phyloP scores from a whole-genome alignment of 2,888 invertebrate species.

The Calameuta pallipes region DNA sequence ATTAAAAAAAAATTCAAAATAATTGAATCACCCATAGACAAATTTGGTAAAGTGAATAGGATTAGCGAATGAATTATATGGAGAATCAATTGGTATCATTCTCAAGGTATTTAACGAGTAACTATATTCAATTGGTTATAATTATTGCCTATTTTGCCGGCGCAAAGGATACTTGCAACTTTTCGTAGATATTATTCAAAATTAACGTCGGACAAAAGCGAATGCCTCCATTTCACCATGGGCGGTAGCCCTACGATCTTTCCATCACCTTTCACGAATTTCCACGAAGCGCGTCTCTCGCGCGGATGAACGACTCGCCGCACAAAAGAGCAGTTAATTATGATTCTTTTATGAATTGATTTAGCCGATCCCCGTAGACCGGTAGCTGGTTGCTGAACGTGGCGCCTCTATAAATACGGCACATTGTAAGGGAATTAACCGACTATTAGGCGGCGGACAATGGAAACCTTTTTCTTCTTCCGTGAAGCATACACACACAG shows the following conservation, averaged over 20 bases:
- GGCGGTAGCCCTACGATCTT: conserved; percentile 18
- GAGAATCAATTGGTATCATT: not conserved
- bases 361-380: conserved; percentile 53
- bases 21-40: not conserved
- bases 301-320: conserved; percentile 34
- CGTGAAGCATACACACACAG: conserved; percentile 11
- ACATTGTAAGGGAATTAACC: conserved; percentile 63
- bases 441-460: conserved; percentile 61
- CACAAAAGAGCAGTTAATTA: conserved; percentile 64
- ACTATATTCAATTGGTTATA: not conserved
- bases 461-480: conserved; percentile 47
- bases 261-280: conserved; percentile 39
- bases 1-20: not conserved
- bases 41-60: not conserved
- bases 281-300: conserved; percentile 24
- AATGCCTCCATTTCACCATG: conserved; percentile 49
- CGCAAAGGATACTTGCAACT: not conserved
- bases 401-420: conserved; percentile 53
- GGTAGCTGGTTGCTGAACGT: conserved; percentile 45
- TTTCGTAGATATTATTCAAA: conserved; percentile 43
- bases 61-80: not conserved
- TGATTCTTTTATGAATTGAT: conserved; percentile 65
- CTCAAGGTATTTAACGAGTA: not conserved
- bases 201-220: conserved; percentile 49
- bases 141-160: not conserved